A percentile compares a stretch with the other conserved stretches of the same genome.
These are phyloP conservation scores for Drosophila sproati DNA, from an alignment of 1,140 invertebrate genomes.

Conservation along the genomic window DNA sequence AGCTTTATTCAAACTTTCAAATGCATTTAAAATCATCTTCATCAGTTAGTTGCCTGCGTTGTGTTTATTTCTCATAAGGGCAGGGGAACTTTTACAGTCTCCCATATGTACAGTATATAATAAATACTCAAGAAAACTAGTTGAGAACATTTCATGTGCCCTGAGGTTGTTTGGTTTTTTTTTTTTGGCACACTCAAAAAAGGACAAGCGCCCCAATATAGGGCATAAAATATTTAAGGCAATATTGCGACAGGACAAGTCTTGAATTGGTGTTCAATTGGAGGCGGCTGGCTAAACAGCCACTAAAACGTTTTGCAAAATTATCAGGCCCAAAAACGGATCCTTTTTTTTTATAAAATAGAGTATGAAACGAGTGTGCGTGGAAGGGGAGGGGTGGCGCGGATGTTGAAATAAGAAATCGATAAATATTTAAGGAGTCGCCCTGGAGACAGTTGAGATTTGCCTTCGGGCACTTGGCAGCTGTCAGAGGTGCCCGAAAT, in stretches of 20 bases:
- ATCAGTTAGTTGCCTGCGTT: too few species aligned
- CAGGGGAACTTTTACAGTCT: neutral
- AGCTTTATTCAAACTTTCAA: too few species aligned
- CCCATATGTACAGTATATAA: neutral
- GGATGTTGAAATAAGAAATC: conserved; percentile 52
- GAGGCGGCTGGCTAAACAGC: conserved; percentile 30
- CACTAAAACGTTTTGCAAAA: conserved; percentile 78
- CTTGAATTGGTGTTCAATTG: conserved; percentile 63
- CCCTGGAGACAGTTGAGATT: conserved; percentile 40
- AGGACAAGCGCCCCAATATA: neutral
- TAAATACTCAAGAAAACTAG: conserved; percentile 3
- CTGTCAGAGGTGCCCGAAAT: conserved; percentile 53
- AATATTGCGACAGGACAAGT: conserved; percentile 56
- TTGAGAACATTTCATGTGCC: conserved; percentile 13
- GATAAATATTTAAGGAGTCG: conserved; percentile 77
- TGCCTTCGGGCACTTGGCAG: conserved; percentile 7
- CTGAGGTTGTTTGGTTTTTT: neutral
- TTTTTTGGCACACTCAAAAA: neutral
- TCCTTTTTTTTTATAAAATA: conserved; percentile 53
- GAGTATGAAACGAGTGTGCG: conserved; percentile 14
- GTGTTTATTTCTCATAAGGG: too few species aligned
- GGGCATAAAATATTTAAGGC: conserved; percentile 71
- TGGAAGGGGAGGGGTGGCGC: too few species aligned
- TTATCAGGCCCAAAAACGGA: conserved; percentile 47
- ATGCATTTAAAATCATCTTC: too few species aligned